These are phyloP conservation scores for Microctenopoma lineatum DNA, from an alignment of 2,797 vertebrate genomes.

Conservation along the genomic window DNA sequence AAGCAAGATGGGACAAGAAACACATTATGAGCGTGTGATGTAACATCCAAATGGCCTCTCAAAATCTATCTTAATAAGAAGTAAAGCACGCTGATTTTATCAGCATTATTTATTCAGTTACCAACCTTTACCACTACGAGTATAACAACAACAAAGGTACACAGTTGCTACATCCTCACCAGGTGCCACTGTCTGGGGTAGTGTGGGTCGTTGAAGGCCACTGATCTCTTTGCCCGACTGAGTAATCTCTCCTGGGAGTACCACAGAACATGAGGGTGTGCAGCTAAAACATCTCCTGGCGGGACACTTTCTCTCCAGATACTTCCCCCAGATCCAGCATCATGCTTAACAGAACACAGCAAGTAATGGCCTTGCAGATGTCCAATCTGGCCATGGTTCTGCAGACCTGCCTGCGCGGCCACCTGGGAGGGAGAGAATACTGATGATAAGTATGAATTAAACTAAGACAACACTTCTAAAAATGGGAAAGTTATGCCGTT, in stretches of 20 bases:
- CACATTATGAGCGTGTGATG: not conserved
- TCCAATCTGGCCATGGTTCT: slow-evolving; percentile 92
- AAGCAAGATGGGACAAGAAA: not conserved
- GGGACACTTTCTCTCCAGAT: slow-evolving; percentile 53
- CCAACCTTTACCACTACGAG: not conserved
- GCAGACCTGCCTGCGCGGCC: slow-evolving; percentile 86
- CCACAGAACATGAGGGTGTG: slow-evolving; percentile 90
- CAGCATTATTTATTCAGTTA: not conserved
- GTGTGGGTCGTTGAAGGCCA: slow-evolving; percentile 95
- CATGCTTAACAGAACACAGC: slow-evolving; percentile 75
- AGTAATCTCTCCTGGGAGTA: slow-evolving; percentile 90
- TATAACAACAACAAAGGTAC: not conserved
- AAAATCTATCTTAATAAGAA: not conserved
- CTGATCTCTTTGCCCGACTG: slow-evolving; percentile 90
- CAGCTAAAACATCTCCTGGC: slow-evolving; percentile 80
- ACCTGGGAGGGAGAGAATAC: slow-evolving; percentile 72
- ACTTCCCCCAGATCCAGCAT: accelerated
- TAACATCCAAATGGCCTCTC: not conserved
- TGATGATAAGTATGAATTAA: slow-evolving; percentile 12
- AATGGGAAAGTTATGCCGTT: not conserved
- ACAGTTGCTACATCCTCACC: slow-evolving; percentile 81
- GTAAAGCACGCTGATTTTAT: not conserved
- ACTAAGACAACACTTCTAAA: slow-evolving; percentile 3
- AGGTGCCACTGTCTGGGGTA: slow-evolving; percentile 96
- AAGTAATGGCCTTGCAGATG: slow-evolving; percentile 93